phyloP scores from a whole-genome alignment of 2,797 vertebrate genomes.

The Alca torda region DNA sequence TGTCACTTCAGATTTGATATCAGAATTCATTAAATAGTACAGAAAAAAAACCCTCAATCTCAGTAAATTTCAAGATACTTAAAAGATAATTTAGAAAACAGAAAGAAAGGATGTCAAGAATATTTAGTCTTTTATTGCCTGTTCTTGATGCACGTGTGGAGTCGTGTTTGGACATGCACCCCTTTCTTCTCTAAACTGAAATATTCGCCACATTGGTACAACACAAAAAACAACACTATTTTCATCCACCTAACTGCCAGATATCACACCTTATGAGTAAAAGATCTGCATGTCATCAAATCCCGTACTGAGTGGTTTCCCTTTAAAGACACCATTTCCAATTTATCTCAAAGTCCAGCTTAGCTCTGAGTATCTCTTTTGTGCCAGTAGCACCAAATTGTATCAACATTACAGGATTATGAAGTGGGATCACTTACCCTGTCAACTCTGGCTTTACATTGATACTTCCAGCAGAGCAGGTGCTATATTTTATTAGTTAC shows the following conservation, averaged over 20 bases:
- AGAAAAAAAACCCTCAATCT: background rate
- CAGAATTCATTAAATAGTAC: background rate
- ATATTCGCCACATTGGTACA: background rate
- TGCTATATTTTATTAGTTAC: constrained; percentile 17
- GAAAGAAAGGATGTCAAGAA: background rate
- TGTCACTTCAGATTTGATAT: background rate
- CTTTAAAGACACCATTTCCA: background rate
- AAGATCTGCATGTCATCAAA: background rate
- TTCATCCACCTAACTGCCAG: background rate
- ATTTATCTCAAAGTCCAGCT: constrained; percentile 11
- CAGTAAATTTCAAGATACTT: background rate
- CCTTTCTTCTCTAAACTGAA: background rate
- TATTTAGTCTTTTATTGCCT: background rate
- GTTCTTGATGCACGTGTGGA: background rate
- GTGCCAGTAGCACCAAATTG: background rate
- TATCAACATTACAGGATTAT: constrained; percentile 28
- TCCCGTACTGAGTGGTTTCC: background rate
- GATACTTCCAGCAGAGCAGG: background rate
- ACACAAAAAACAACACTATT: background rate
- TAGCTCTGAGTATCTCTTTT: background rate
- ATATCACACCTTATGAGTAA: background rate
- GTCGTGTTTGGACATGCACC: background rate
- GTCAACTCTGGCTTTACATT: constrained; percentile 20
- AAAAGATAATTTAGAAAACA: background rate
- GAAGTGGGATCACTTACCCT: background rate